These are phyloP conservation scores for Diloba caeruleocephala DNA, from an alignment of 2,888 invertebrate species.

Conservation along the genomic window DNA sequence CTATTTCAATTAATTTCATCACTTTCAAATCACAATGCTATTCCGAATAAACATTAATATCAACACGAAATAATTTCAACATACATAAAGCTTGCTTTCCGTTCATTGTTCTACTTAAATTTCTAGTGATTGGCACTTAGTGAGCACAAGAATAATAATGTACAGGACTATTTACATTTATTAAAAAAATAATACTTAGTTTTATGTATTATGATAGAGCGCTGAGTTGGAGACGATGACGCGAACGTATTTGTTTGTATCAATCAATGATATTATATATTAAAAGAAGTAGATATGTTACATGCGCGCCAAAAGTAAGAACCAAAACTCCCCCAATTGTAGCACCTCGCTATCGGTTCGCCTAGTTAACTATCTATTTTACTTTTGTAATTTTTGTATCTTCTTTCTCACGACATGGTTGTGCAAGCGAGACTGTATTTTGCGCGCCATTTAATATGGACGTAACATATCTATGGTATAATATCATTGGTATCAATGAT, in stretches of 20 bases:
- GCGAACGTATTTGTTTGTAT: slow-evolving; percentile 7
- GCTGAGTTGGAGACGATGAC: slow-evolving; percentile 19
- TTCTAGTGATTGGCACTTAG: slow-evolving; percentile 82
- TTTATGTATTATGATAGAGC: slow-evolving; percentile 50
- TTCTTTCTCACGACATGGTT: too few species aligned
- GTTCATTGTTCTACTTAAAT: slow-evolving; percentile 75
- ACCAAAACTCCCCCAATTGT: too few species aligned
- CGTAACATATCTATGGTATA: too few species aligned
- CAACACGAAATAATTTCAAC: slow-evolving; percentile 57
- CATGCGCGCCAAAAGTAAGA: too few species aligned
- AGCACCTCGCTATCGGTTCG: too few species aligned
- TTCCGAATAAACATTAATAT: slow-evolving; percentile 57
- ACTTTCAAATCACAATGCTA: slow-evolving; percentile 76
- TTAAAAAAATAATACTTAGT: slow-evolving; percentile 48
- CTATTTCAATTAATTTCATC: slow-evolving; percentile 67
- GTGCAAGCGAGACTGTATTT: too few species aligned
- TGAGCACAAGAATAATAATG: slow-evolving; percentile 78
- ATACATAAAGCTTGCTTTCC: slow-evolving; percentile 40
- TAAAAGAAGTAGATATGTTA: too few species aligned
- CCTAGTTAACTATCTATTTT: too few species aligned
- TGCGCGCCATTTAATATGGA: too few species aligned
- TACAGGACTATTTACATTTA: slow-evolving; percentile 63
- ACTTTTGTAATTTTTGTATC: too few species aligned
- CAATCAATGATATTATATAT: too few species aligned
- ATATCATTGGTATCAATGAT: too few species aligned